phyloP scores from a whole-genome alignment of 2,797 vertebrate species.

The Sebastes baramenuke region DNA sequence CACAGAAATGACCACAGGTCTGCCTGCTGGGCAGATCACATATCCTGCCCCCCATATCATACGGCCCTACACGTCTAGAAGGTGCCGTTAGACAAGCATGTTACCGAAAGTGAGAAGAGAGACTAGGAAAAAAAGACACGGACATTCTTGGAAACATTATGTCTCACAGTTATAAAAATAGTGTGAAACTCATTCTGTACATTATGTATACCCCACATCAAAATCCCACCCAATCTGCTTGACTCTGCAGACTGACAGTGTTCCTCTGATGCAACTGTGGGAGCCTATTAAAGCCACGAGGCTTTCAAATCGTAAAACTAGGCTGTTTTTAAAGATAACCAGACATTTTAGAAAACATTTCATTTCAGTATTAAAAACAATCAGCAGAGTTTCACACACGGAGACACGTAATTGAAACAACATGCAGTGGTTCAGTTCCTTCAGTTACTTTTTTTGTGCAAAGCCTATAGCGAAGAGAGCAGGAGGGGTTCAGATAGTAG shows the following conservation, averaged over 20 bases:
- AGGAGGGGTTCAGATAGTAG: not conserved
- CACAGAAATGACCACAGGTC: conserved; percentile 74
- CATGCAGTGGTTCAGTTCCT: conserved; percentile 26
- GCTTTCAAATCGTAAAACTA: conserved; percentile 46
- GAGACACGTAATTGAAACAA: conserved; percentile 36
- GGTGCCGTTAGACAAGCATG: conserved; percentile 58
- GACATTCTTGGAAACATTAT: conserved; percentile 22
- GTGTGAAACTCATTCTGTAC: conserved; percentile 15
- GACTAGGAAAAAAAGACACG: conserved; percentile 21
- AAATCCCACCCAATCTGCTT: conserved; percentile 4
- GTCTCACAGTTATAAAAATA: conserved; percentile 32
- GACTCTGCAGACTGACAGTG: conserved; percentile 12
- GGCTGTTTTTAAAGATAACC: conserved; percentile 42
- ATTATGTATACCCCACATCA: not conserved
- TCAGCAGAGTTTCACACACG: conserved; percentile 41
- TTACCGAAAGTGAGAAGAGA: conserved; percentile 18
- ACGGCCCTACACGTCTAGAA: conserved; percentile 36
- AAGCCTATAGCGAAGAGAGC: not conserved
- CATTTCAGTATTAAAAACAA: conserved; percentile 43
- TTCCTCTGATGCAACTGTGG: conserved; percentile 33
- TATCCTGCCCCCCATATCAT: conserved; percentile 62
- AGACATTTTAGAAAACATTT: conserved; percentile 44
- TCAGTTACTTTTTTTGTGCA: not conserved
- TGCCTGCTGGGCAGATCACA: conserved; percentile 69
- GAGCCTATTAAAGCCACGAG: conserved; percentile 40